Percentiles rank a stretch among this genome's conserved stretches.
Conservation (phyloP, 2,888 invertebrate species). For the Notocelia uddmanniana region DNA sequence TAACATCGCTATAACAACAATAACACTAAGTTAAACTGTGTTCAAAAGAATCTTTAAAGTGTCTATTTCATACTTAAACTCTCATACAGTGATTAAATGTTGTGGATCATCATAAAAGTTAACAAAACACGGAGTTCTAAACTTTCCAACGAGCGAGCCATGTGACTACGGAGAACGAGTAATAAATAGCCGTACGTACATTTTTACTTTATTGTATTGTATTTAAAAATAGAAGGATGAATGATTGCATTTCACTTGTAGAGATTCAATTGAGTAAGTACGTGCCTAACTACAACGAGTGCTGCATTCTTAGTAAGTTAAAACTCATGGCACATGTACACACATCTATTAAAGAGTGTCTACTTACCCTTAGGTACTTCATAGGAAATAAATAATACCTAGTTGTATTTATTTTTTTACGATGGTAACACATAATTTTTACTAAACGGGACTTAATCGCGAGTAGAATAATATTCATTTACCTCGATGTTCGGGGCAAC, state of each 20-base stretch:
- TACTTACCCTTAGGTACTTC: too few species aligned
- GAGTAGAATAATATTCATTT: neutral
- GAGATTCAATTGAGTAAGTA: constrained; percentile 39
- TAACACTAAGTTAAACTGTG: constrained; percentile 52
- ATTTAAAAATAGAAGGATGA: constrained; percentile 62
- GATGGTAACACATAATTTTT: neutral
- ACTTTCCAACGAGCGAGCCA: constrained; percentile 78
- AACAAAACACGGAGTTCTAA: constrained; percentile 72
- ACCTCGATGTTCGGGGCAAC: neutral
- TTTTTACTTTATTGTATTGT: constrained; percentile 69
- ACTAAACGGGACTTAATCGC: neutral
- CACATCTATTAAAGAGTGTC: too few species aligned
- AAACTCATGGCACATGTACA: neutral
- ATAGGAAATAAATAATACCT: too few species aligned
- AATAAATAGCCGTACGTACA: constrained; percentile 77
- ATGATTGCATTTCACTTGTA: constrained; percentile 53
- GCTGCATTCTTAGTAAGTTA: constrained; percentile 7
- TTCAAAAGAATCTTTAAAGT: constrained; percentile 48
- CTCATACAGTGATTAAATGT: constrained; percentile 66
- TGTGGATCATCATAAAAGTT: constrained; percentile 69
- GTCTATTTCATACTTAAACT: constrained; percentile 65
- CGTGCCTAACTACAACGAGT: neutral
- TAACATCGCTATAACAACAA: constrained; percentile 44
- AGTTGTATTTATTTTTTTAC: neutral
- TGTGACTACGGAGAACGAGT: constrained; percentile 75